Percentiles rank a stretch among this genome's conserved stretches.
Conservation (phyloP, 2,888 invertebrate species). For the Drosophila silvestris region DNA sequence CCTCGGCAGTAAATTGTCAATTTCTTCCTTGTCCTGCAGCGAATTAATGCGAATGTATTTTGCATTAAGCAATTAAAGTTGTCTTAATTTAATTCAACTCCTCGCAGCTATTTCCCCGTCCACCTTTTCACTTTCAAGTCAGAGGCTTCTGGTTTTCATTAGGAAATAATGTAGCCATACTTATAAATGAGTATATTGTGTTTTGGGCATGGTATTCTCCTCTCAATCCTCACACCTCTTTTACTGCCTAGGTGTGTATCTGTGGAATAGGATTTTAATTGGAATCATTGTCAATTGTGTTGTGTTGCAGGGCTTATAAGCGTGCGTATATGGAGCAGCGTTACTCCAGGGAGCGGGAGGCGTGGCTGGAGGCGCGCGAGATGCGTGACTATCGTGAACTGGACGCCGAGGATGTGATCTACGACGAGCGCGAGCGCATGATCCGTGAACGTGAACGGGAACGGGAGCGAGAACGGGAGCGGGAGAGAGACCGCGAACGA, state of each 20-base stretch:
- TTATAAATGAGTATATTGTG: no score
- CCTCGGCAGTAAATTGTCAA: background rate
- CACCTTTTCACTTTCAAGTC: no score
- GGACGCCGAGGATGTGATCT: conserved; percentile 69
- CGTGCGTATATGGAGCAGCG: conserved; percentile 81
- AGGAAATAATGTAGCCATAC: no score
- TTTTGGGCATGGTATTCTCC: background rate
- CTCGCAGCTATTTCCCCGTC: no score
- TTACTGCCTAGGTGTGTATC: background rate
- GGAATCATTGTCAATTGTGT: conserved; percentile 2
- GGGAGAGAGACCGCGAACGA: conserved; percentile 71
- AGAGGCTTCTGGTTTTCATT: no score
- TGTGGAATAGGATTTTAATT: background rate
- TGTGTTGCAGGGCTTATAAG: conserved; percentile 74
- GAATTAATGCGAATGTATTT: no score
- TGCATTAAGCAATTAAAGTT: no score
- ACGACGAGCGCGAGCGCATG: conserved; percentile 79
- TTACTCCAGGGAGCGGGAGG: conserved; percentile 77
- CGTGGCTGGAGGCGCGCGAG: conserved; percentile 77
- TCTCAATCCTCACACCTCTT: background rate
- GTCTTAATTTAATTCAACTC: no score
- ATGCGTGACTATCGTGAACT: conserved; percentile 73
- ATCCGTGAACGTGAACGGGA: conserved; percentile 68
- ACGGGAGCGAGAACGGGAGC: conserved; percentile 71
- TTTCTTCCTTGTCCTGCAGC: background rate